Evolutionary conservation across 2,113 vertebrate genomes (phyloP), one percentile per base, ranked within the genome.

Genomic region (Eubucco bourcierii): DNA sequence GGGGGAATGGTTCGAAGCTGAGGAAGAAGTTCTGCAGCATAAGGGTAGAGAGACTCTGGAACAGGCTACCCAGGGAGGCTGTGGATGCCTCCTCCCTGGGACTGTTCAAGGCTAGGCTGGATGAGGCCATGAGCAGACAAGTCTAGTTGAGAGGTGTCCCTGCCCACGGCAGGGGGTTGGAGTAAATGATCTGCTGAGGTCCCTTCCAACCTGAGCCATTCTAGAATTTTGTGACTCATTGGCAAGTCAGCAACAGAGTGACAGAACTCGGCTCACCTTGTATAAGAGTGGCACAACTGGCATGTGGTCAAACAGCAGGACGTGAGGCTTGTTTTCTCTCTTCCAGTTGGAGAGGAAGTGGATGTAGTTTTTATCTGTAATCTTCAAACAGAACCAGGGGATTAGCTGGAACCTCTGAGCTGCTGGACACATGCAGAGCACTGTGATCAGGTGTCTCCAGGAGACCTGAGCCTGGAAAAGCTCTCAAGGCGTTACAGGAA

Each of bases 271-370:
- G 21, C 2, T 87, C 97, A 99, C 99, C 98, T 99, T 99, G 95
- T 98, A 99, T 0, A 99, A 80, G 7, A 99, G 96, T 0, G 99
- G 99, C 55, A 98, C 98, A 1, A 47, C 87, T 9, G 99, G 98
- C 95, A 98, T 97, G 77, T 99, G 99, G 95, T 99, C 99, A 15
- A 99, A 99, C 27, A 99, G 97, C 53, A 99, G 98, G 81, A 99
- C 98, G 0, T 98, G 99, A 9, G 99, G 99, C 92, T 99, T 99
- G 94, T 99, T 99, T 73, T 99, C 98, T 13, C 98, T 98, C 86
- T 98, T 98, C 99, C 99, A 99, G 95, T 98, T 98, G 16, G 98
- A 99, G 65, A 99, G 96, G 91, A 99, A 99, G 72, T 86, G 90
- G 68, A 98, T 28, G 67, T 98, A 98, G 93, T 99, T 99, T 87